These are phyloP conservation scores for Antedon mediterranea DNA, from an alignment of 53 echinoderm and acorn worm species.

Conservation along the genomic window DNA sequence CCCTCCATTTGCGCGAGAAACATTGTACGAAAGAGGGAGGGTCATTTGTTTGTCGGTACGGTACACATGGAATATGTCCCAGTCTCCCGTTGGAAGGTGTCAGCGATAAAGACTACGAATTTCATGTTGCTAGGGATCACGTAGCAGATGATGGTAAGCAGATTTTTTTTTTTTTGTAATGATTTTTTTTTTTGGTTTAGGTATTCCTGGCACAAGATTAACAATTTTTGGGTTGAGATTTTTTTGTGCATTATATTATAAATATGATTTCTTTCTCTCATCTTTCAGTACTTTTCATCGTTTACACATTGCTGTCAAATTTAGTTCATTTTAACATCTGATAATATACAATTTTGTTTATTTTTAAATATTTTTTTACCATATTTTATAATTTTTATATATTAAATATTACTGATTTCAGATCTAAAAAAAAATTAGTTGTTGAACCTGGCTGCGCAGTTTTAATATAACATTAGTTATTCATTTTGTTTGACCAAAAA, in stretches of 20 bases:
- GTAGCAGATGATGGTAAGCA: slow-evolving; percentile 61
- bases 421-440: too few relatives aligned
- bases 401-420: too few relatives aligned
- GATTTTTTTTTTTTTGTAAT: not conserved
- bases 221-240: not conserved
- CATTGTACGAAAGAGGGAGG: slow-evolving; percentile 73
- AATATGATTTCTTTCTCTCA: too few relatives aligned
- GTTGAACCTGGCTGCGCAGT: too few relatives aligned
- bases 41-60: slow-evolving; percentile 82
- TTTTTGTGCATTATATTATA: not conserved
- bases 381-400: too few relatives aligned
- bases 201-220: not conserved
- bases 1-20: slow-evolving; percentile 64
- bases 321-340: too few relatives aligned
- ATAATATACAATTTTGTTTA: too few relatives aligned
- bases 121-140: slow-evolving; percentile 86
- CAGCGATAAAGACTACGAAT: slow-evolving; percentile 81
- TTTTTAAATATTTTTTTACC: too few relatives aligned
- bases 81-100: slow-evolving; percentile 81
- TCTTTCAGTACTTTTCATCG: too few relatives aligned
- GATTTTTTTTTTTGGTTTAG: not conserved
- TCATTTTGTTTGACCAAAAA: too few relatives aligned
- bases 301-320: too few relatives aligned
- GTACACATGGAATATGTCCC: slow-evolving; percentile 63
- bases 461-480: too few relatives aligned